phyloP scores from a whole-genome alignment of 2,113 vertebrate genomes.

The Butorides virescens region DNA sequence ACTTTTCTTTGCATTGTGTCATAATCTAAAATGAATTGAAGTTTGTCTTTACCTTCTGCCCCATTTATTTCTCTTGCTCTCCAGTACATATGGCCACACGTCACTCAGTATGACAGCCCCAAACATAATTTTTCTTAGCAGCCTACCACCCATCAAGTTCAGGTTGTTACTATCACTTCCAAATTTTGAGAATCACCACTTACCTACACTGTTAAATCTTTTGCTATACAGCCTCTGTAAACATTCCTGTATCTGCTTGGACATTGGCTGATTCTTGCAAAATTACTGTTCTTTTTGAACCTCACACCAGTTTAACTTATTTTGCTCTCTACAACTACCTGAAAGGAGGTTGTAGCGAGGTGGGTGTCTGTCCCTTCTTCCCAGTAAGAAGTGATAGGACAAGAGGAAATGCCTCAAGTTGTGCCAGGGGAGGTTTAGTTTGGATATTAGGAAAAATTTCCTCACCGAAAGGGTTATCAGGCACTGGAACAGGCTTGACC shows the following conservation, averaged over 20 bases:
- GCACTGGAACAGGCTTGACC: neutral
- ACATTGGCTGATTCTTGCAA: neutral
- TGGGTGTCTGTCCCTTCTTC: neutral
- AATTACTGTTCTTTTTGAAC: neutral
- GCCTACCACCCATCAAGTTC: neutral
- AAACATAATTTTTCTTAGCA: neutral
- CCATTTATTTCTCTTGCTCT: neutral
- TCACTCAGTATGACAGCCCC: neutral
- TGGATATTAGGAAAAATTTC: neutral
- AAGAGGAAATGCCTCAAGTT: neutral
- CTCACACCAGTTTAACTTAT: neutral
- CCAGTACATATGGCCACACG: neutral
- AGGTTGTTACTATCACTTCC: neutral
- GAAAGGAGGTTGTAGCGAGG: fast-evolving
- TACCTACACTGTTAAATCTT: neutral
- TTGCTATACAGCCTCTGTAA: neutral
- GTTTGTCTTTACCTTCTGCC: neutral
- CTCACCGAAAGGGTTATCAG: neutral
- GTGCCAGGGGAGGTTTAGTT: neutral
- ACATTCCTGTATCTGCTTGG: neutral
- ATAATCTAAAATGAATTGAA: neutral
- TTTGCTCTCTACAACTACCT: neutral
- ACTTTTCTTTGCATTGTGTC: neutral
- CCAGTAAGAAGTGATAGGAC: neutral
- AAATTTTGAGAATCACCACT: neutral